Evolutionary conservation across 2,797 vertebrate genomes (phyloP).

Genomic region (Sebastolobus altivelis): DNA sequence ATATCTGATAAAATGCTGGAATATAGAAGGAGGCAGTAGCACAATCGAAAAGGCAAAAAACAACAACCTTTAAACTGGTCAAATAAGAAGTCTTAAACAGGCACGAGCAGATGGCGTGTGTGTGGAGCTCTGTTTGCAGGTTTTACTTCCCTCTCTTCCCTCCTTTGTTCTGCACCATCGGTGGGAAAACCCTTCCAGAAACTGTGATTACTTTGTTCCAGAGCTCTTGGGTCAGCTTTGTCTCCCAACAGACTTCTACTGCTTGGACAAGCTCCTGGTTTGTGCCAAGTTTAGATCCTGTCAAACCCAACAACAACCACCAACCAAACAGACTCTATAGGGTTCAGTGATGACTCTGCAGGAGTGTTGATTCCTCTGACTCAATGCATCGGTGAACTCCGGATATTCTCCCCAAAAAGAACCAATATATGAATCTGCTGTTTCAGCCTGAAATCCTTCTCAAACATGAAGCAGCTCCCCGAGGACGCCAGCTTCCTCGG

Average conservation of each 20-base stretch:
- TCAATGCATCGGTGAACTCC: neutral
- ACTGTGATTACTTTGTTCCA: neutral
- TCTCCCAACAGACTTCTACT: neutral
- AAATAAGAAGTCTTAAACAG: neutral
- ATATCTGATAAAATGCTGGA: neutral
- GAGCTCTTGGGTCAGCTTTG: neutral
- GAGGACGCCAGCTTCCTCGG: neutral
- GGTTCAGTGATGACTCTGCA: constrained; percentile 1
- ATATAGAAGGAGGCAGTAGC: neutral
- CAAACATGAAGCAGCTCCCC: neutral
- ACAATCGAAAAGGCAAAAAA: no score
- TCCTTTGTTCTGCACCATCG: constrained; percentile 7
- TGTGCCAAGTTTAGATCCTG: neutral
- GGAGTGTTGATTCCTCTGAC: constrained; percentile 11
- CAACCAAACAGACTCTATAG: neutral
- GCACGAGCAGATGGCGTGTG: neutral
- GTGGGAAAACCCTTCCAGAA: neutral
- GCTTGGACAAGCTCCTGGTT: neutral
- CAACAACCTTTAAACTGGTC: neutral
- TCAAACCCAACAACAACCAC: neutral
- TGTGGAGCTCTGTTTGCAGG: constrained; percentile 12
- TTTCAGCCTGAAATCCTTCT: no score
- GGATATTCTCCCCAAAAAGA: neutral
- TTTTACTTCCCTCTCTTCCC: neutral
- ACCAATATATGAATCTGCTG: no score